phyloP scores from a whole-genome alignment of 2,888 invertebrate species.

The Ariolimax columbianus region DNA sequence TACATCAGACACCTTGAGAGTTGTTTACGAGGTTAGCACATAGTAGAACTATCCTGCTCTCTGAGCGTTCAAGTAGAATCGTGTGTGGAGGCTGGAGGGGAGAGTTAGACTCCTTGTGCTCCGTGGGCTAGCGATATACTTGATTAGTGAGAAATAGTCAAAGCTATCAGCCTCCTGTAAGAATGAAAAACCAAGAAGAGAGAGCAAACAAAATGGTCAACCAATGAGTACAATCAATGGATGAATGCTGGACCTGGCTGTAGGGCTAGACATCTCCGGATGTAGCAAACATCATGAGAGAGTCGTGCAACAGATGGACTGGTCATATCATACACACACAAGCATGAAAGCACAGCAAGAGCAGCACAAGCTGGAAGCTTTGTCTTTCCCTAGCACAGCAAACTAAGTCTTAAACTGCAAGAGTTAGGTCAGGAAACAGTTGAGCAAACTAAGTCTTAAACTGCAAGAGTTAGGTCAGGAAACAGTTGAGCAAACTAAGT shows the following conservation, averaged over 20 bases:
- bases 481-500: too few species aligned
- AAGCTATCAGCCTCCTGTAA: conserved; percentile 41
- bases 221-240: conserved; percentile 21
- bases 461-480: too few species aligned
- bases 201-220: conserved; percentile 2
- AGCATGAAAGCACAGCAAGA: neutral
- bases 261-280: conserved; percentile 30
- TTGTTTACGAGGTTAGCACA: neutral
- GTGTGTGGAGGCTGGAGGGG: conserved; percentile 36
- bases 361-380: neutral
- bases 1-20: too few species aligned
- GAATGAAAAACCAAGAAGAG: conserved; percentile 10
- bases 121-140: conserved; percentile 31
- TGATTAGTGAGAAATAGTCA: conserved; percentile 42
- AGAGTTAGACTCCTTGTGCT: conserved; percentile 39
- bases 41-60: neutral
- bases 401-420: too few species aligned
- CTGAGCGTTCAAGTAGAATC: conserved; percentile 28
- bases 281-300: conserved; percentile 33
- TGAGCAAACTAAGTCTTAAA: too few species aligned
- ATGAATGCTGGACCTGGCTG: conserved; percentile 25
- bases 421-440: too few species aligned
- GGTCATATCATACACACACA: neutral
- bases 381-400: neutral
- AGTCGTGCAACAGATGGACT: conserved; percentile 16